phyloP scores from a whole-genome alignment of 2,113 vertebrate species.

The Urocitellus parryii region DNA sequence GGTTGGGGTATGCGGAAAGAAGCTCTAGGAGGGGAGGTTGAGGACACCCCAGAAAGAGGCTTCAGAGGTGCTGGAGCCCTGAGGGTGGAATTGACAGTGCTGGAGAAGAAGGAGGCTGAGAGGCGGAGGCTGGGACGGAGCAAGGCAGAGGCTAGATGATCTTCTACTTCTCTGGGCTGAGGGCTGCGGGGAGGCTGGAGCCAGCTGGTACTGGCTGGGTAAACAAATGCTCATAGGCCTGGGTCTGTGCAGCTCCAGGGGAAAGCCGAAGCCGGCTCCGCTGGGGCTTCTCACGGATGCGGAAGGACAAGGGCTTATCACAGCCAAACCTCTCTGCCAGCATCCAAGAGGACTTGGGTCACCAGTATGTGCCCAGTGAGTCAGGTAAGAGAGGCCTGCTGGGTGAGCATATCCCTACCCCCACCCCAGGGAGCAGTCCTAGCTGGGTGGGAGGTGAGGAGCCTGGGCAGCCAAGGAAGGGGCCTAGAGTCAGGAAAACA shows the following conservation, averaged over 20 bases:
- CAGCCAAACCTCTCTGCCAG: conserved; percentile 95
- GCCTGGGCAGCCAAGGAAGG: neutral
- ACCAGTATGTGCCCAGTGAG: conserved; percentile 90
- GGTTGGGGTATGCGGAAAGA: rapidly evolving
- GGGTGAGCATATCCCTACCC: neutral
- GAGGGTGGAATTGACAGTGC: neutral
- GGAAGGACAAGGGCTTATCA: conserved; percentile 92
- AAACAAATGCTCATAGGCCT: neutral
- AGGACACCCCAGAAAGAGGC: neutral
- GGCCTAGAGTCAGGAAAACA: neutral
- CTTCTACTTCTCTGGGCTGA: neutral
- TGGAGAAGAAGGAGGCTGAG: neutral
- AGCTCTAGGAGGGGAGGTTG: no score
- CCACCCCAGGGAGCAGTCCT: no score
- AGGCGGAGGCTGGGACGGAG: neutral
- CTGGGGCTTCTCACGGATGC: conserved; percentile 94
- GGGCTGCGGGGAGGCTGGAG: neutral
- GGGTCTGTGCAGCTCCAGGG: conserved; percentile 71
- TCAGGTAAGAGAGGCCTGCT: conserved; percentile 88
- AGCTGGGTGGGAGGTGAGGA: neutral
- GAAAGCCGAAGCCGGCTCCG: conserved; percentile 87
- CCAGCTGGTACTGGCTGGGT: neutral
- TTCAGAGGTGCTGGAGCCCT: neutral
- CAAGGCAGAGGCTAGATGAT: neutral
- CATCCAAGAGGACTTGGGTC: conserved; percentile 90